Percentiles rank a stretch among this genome's conserved stretches.
These are phyloP conservation scores for Paramormyrops kingsleyae DNA, from an alignment of 2,113 vertebrate genomes.

Conservation along the genomic window DNA sequence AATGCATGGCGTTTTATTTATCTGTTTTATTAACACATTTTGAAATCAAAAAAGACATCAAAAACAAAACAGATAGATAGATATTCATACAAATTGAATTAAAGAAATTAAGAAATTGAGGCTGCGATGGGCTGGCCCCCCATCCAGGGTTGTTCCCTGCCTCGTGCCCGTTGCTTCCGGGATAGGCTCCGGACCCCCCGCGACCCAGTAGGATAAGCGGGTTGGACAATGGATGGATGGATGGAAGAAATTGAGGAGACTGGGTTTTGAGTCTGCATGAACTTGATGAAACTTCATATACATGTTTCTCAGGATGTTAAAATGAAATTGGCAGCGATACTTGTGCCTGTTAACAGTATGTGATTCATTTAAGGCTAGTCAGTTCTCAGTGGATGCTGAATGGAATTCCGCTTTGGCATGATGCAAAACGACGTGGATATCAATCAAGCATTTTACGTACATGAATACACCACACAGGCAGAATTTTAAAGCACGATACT, in stretches of 20 bases:
- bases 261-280: background rate
- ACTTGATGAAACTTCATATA: background rate
- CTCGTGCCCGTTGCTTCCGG: too few species aligned
- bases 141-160: too few species aligned
- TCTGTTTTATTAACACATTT: background rate
- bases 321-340: background rate
- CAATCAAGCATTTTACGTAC: background rate
- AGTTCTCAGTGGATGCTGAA: background rate
- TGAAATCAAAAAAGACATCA: background rate
- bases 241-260: background rate
- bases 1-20: constrained; percentile 30
- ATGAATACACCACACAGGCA: background rate
- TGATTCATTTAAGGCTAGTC: background rate
- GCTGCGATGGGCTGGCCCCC: too few species aligned
- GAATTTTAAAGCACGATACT: background rate
- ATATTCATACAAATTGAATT: background rate
- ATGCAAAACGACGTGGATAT: background rate
- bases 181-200: too few species aligned
- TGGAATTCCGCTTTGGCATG: background rate
- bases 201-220: too few species aligned
- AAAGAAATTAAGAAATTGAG: background rate
- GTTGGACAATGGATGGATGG: too few species aligned
- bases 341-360: background rate
- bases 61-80: background rate
- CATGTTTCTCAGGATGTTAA: background rate